Base-by-base conservation (phyloP, 2,888 invertebrate genomes). In the Parnassius apollo region DNA sequence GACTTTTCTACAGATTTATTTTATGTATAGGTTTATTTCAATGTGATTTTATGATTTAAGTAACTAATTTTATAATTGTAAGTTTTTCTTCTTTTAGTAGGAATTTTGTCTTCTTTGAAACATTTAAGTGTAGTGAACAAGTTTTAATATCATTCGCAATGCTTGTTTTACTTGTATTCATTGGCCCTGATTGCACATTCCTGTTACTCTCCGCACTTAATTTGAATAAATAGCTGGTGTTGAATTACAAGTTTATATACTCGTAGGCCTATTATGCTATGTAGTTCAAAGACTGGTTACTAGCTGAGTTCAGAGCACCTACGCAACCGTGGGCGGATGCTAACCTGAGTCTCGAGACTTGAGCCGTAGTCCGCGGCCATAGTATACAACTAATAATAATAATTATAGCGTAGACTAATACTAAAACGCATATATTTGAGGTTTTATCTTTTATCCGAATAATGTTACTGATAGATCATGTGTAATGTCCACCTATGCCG, bases 151-250 rank as follows among this genome's bases (percentile, higher is more conserved):
- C 11, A 55, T 22, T 35, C 56, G n/a, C 13, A 49, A 22, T 22
- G 49, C 18, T 67, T 68, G 67, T 69, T 67, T 68, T 66, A 65
- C 65, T 68, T 67, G 55, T 58, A 67, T 65, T 70, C 70, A 68
- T 71, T 74, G 73, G 71, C 75, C 75, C 73, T 69, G 76, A 69
- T 74, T 77, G 69, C 66, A 65, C 71, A 66, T 65, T 66, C 66
- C 71, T 72, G 72, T 76, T 72, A 73, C 73, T 44, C 51, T 61
- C 57, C 67, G 62, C 68, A 59, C 68, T 74, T 76, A 73, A 83
- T 80, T 80, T 79, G 71, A 82, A 84, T 81, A 81, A 79, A 78
- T 76, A 75, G 71, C 70, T 61, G 68, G 73, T 70, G 70, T 75
- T 70, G 75, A 77, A 73, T 74, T 75, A 75, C 72, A 70, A 69